These are phyloP conservation scores for Porites evermanni DNA, from an alignment of 92 coral and sea anemone genomes.

Conservation along the genomic window DNA sequence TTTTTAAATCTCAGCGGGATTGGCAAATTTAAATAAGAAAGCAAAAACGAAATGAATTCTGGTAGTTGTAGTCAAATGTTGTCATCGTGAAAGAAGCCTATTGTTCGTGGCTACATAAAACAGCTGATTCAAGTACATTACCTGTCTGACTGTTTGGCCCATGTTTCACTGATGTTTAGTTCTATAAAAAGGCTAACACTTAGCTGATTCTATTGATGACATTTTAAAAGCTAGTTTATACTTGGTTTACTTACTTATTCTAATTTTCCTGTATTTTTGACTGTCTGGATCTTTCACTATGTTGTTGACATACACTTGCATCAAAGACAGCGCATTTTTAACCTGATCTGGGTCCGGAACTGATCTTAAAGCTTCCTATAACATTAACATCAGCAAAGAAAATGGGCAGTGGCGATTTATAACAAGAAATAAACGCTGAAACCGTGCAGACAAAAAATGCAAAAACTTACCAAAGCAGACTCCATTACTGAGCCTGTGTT, in stretches of 20 bases:
- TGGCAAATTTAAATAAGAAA: too few species aligned
- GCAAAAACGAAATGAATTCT: too few species aligned
- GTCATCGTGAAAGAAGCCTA: too few species aligned
- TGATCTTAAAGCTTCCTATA: constrained; percentile 73
- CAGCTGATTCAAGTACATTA: too few species aligned
- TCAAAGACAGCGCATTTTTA: constrained; percentile 72
- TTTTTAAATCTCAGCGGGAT: too few species aligned
- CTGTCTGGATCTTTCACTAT: constrained; percentile 86
- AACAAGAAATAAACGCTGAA: not conserved
- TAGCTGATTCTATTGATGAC: too few species aligned
- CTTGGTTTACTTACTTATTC: constrained; percentile 76
- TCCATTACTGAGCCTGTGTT: constrained; percentile 72
- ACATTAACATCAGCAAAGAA: not conserved
- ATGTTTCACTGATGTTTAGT: too few species aligned
- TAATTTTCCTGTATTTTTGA: constrained; percentile 87
- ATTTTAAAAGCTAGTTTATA: not conserved
- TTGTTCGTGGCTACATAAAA: too few species aligned
- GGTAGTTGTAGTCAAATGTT: too few species aligned
- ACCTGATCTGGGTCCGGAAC: constrained; percentile 58
- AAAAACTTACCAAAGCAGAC: constrained; percentile 77
- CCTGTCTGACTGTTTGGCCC: too few species aligned
- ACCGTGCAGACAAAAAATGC: not conserved
- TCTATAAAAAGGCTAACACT: too few species aligned
- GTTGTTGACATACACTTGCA: constrained; percentile 90
- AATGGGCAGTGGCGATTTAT: not conserved